phyloP scores from a whole-genome alignment of 64 coral and sea anemone species.

The Exaiptasia diaphana region DNA sequence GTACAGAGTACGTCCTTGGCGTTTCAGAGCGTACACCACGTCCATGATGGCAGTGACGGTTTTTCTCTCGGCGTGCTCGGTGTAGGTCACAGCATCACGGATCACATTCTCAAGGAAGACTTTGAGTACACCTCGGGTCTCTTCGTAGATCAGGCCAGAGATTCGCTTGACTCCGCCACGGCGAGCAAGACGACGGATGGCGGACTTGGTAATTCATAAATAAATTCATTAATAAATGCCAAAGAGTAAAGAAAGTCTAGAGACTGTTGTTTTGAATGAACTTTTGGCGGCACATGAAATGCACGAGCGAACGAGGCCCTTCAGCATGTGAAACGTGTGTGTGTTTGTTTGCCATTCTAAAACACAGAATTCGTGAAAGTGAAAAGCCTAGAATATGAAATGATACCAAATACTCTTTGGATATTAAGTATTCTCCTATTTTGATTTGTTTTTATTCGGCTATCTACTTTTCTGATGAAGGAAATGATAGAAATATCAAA shows the following conservation, averaged over 20 bases:
- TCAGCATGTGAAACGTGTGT: neutral
- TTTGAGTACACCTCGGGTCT: constrained; percentile 58
- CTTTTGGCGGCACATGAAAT: too few relatives aligned
- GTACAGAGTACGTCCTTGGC: too few relatives aligned
- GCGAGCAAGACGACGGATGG: constrained; percentile 47
- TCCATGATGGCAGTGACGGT: constrained; percentile 67
- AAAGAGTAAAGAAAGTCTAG: too few relatives aligned
- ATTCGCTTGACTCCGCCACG: constrained; percentile 55
- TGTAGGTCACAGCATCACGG: constrained; percentile 62
- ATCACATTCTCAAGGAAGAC: constrained; percentile 59
- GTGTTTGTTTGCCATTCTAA: neutral
- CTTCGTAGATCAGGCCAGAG: constrained; percentile 60
- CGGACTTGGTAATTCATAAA: constrained; percentile 57
- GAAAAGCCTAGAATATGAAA: neutral
- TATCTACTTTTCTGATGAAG: neutral
- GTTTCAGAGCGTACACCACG: too few relatives aligned
- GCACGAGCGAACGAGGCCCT: too few relatives aligned
- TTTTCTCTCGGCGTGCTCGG: constrained; percentile 65
- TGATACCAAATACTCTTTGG: neutral
- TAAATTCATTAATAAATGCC: too few relatives aligned
- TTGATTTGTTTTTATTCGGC: neutral
- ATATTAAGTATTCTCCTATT: neutral
- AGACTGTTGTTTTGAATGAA: too few relatives aligned
- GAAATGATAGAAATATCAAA: neutral
- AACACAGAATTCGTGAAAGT: neutral